These are phyloP conservation scores for Pelmatolapia mariae DNA, from an alignment of 2,113 vertebrate species.

Conservation along the genomic window DNA sequence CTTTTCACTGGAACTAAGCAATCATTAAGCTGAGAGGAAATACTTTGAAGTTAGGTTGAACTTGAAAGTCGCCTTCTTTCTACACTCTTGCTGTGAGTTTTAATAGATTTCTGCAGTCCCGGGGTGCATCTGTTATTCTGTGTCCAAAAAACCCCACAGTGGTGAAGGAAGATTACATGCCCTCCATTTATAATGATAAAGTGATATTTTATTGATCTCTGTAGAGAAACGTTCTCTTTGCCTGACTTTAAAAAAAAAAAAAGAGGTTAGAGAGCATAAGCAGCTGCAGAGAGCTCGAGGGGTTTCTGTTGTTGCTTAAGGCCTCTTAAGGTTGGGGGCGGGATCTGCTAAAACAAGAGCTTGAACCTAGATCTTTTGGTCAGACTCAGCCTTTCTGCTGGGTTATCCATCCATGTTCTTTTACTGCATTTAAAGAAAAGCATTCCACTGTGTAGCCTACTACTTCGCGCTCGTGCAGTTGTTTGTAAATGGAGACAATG, in stretches of 20 bases:
- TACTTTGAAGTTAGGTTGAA: background rate
- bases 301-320: background rate
- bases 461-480: background rate
- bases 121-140: slow-evolving; percentile 1
- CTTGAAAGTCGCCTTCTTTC: slow-evolving; percentile 4
- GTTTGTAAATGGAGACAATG: slow-evolving; percentile 2
- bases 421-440: background rate
- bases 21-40: background rate
- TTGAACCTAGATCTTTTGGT: background rate
- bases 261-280: background rate
- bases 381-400: background rate
- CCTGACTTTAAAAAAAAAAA: fast-evolving
- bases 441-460: background rate
- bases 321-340: background rate
- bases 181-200: slow-evolving; percentile 29
- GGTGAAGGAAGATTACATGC: slow-evolving; percentile 13
- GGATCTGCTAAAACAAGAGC: background rate
- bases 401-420: background rate
- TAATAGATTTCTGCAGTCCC: slow-evolving; percentile 29
- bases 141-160: background rate
- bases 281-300: background rate
- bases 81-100: slow-evolving; percentile 9
- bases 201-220: slow-evolving; percentile 33
- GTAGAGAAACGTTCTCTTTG: slow-evolving; percentile 7
- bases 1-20: background rate